Evolutionary conservation across 2,113 vertebrate species (phyloP), one percentile per base, ranked within the genome.

Genomic region (Misgurnus anguillicaudatus): DNA sequence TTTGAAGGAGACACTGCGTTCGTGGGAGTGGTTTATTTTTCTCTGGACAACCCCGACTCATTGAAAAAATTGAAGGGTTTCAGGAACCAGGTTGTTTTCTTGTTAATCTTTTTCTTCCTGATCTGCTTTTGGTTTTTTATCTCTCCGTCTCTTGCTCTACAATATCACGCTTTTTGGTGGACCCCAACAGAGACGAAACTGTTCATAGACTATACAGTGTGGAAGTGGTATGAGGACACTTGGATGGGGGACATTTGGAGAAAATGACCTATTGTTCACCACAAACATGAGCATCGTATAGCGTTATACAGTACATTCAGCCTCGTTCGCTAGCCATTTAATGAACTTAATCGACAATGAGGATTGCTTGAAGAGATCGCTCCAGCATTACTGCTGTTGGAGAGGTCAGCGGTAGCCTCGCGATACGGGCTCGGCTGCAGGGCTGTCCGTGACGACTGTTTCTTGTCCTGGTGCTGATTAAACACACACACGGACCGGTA

Each of bases 391-490:
- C 69, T 75, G 77, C 9, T 57, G 83, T 65, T 31, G 9, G 31
- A 42, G 41, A 61, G 71, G 78, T 69, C 69, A 74, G 42, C 5
- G 81, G 41, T 73, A 67, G 64, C 73, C 53, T 71, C 51, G 51
- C 36, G 41, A 62, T 61, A 61, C 79, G 39, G 73, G 82, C 45
- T 73, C 55, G 79, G 80, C 83, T 81, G 76, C 76, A 53, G 62
- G 55, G 21, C 63, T 53, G 41, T 73, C 80, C 63, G 84, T 86
- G 84, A 81, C 82, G 58, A 79, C 78, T 58, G 84, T 65, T 79
- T 82, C 65, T 75, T 39, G 57, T 71, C 45, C 17, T 39, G 24
- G 16, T 45, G 53, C 69, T 53, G 47, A 67, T 64, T 80, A 71
- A 72, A 78, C 80, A 67, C 45, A 45, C 66, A 47, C 45, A 63